Evolutionary conservation across 2,888 invertebrate species (phyloP).

Genomic region (Thera britannica): DNA sequence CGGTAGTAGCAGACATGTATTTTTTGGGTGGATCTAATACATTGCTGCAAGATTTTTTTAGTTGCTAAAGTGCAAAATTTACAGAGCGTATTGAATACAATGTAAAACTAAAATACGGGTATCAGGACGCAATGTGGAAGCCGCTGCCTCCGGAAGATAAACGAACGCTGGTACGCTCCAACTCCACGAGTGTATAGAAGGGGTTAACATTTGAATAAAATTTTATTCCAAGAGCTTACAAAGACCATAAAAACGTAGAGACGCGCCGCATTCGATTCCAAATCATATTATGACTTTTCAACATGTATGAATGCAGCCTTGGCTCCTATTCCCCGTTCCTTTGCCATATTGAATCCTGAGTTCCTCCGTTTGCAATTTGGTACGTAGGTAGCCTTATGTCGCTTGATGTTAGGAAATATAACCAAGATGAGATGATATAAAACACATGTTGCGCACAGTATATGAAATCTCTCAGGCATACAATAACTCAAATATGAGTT

Average conservation of each 20-base stretch:
- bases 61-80: constrained; percentile 17
- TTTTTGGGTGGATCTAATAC: constrained; percentile 52
- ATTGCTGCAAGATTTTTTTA: constrained; percentile 41
- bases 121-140: constrained; percentile 27
- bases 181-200: constrained; percentile 49
- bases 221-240: constrained; percentile 63
- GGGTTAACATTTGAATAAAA: constrained; percentile 62
- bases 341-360: constrained; percentile 75
- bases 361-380: constrained; percentile 76
- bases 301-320: constrained; percentile 75
- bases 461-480: constrained; percentile 62
- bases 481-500: constrained; percentile 77
- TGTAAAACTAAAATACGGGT: constrained; percentile 19
- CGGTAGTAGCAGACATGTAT: constrained; percentile 67
- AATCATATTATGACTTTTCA: constrained; percentile 79
- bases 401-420: constrained; percentile 70
- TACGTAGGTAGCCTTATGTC: constrained; percentile 54
- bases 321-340: constrained; percentile 67
- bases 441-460: constrained; percentile 73
- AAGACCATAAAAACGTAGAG: constrained; percentile 66
- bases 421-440: constrained; percentile 69
- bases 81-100: constrained; percentile 11
- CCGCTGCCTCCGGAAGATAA: constrained; percentile 34
- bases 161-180: constrained; percentile 43
- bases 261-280: constrained; percentile 71